Evolutionary conservation across 1,140 invertebrate genomes (phyloP).

Genomic region (Holcopasites calliopsidis): DNA sequence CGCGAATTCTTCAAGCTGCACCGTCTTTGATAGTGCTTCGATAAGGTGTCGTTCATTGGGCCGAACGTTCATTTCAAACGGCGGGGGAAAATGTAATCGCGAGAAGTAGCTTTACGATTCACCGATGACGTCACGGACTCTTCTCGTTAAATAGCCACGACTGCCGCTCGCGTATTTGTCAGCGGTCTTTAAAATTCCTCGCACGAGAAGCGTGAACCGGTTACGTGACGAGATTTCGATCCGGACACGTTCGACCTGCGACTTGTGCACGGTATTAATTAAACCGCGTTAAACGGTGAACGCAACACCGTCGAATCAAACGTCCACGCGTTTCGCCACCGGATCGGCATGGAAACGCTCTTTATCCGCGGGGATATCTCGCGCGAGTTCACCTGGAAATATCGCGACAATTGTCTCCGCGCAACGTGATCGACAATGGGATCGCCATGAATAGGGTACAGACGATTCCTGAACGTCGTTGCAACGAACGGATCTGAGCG

Average conservation of each 20-base stretch:
- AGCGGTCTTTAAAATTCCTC: slow-evolving; percentile 33
- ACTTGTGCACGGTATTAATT: slow-evolving; percentile 43
- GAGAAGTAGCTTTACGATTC: neutral
- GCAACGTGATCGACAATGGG: neutral
- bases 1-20: slow-evolving; percentile 25
- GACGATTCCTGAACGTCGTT: neutral
- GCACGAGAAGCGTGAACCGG: slow-evolving; percentile 30
- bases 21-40: slow-evolving; percentile 1
- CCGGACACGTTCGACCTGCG: slow-evolving; percentile 31
- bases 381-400: neutral
- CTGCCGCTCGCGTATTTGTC: slow-evolving; percentile 41
- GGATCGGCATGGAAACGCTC: slow-evolving; percentile 31
- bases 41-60: neutral
- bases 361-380: slow-evolving; percentile 33
- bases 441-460: slow-evolving; percentile 13
- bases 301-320: slow-evolving; percentile 36
- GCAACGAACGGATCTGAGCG: slow-evolving; percentile 12
- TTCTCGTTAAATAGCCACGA: slow-evolving; percentile 1
- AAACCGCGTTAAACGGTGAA: slow-evolving; percentile 40
- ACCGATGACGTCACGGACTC: slow-evolving; percentile 12
- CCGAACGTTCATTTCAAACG: neutral
- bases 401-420: slow-evolving; percentile 22
- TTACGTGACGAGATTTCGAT: slow-evolving; percentile 61
- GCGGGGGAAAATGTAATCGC: too few relatives aligned
- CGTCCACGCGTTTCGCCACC: slow-evolving; percentile 31